These are phyloP conservation scores for Bothrops jararaca DNA, from an alignment of 2,113 vertebrate genomes.

Conservation along the genomic window DNA sequence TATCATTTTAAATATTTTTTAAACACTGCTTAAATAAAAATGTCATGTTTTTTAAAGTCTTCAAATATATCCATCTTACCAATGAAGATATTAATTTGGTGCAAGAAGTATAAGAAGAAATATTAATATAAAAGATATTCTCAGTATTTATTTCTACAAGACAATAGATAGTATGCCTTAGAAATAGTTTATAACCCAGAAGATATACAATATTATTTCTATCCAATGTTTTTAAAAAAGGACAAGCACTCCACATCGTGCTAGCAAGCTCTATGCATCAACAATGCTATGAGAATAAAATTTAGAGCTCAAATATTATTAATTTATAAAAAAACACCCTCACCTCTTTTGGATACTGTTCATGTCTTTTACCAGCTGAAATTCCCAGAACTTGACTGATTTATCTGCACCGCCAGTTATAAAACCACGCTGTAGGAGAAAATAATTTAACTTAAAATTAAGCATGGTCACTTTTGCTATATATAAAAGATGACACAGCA, in stretches of 20 bases:
- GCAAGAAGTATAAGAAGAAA: background rate
- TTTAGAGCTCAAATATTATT: fast-evolving
- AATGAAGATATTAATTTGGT: background rate
- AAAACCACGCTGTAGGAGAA: constrained; percentile 82
- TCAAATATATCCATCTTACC: background rate
- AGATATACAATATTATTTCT: background rate
- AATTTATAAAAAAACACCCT: constrained; percentile 8
- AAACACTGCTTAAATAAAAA: background rate
- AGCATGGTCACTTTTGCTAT: background rate
- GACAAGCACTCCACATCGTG: background rate
- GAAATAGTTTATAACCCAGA: background rate
- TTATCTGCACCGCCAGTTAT: constrained; percentile 93
- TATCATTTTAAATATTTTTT: background rate
- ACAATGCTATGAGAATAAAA: fast-evolving
- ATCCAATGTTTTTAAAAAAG: background rate
- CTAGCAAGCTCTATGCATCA: background rate
- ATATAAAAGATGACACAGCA: background rate
- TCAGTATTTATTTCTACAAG: background rate
- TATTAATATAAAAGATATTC: background rate
- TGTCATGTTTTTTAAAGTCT: background rate
- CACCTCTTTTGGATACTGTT: constrained; percentile 81
- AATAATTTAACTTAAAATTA: background rate
- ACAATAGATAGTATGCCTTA: background rate
- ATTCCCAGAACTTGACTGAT: constrained; percentile 95
- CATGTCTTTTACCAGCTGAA: constrained; percentile 89